Percentiles rank a stretch among this genome's conserved stretches.
These are phyloP conservation scores for Diogma glabrata DNA, from an alignment of 2,888 invertebrate species.

Conservation along the genomic window DNA sequence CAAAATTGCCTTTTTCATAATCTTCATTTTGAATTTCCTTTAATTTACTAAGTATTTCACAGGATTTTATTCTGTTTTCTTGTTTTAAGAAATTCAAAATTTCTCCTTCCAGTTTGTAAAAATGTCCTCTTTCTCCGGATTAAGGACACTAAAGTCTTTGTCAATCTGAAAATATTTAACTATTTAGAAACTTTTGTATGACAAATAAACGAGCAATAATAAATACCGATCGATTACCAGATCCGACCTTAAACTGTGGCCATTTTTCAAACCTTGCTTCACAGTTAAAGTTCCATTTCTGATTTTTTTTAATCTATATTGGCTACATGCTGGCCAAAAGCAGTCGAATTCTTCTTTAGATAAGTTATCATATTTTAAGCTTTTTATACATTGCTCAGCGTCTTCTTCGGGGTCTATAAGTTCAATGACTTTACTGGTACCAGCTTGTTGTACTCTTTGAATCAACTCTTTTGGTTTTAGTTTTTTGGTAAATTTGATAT, in stretches of 20 bases:
- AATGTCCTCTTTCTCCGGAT: neutral
- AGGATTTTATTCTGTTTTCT: neutral
- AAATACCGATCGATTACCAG: neutral
- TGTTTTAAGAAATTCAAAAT: neutral
- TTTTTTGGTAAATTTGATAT: no score
- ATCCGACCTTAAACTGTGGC: neutral
- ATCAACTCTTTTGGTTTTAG: neutral
- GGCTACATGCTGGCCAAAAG: slow-evolving; percentile 18
- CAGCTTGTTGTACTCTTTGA: neutral
- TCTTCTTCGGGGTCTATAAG: neutral
- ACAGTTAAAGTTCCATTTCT: neutral
- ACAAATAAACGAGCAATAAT: no score
- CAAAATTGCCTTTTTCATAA: neutral
- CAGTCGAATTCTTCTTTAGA: slow-evolving; percentile 17
- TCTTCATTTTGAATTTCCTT: neutral
- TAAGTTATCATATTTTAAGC: slow-evolving; percentile 18
- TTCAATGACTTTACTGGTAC: neutral
- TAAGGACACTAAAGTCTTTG: neutral
- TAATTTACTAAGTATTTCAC: neutral
- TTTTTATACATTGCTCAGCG: slow-evolving; percentile 16
- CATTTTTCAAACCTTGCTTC: neutral
- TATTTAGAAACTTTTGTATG: neutral
- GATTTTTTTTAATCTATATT: slow-evolving; percentile 8
- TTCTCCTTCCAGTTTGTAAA: neutral
- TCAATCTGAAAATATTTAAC: neutral